These are phyloP conservation scores for Sceloporus tristichus DNA, from an alignment of 2,113 vertebrate species.

Conservation along the genomic window DNA sequence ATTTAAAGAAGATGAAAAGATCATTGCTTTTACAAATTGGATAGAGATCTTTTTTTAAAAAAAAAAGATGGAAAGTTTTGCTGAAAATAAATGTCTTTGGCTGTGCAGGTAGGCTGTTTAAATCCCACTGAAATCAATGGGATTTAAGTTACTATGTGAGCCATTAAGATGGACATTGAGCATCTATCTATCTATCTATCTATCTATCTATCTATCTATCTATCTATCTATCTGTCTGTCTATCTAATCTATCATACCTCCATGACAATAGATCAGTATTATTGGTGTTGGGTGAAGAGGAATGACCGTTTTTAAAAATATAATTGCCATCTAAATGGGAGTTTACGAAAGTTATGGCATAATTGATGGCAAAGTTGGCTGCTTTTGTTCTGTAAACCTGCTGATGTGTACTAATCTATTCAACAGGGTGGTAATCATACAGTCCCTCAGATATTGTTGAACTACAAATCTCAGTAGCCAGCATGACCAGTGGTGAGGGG, in stretches of 20 bases:
- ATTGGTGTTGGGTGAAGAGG: background rate
- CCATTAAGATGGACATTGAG: background rate
- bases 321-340: background rate
- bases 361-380: background rate
- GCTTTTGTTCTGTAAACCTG: background rate
- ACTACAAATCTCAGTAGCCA: no score
- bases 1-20: background rate
- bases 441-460: background rate
- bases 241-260: no score
- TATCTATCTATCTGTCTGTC: no score
- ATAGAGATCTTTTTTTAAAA: background rate
- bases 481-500: no score
- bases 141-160: background rate
- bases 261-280: background rate
- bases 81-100: background rate
- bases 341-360: background rate
- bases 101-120: background rate
- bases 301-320: background rate
- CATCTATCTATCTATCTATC: background rate
- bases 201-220: no score
- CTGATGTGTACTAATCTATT: no score
- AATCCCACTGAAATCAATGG: background rate
- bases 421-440: no score
- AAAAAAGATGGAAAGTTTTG: background rate
- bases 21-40: background rate